A percentile compares a stretch with the other conserved stretches of the same genome.
These are phyloP conservation scores for Philereme vetulata DNA, from an alignment of 2,888 invertebrate genomes.

Conservation along the genomic window DNA sequence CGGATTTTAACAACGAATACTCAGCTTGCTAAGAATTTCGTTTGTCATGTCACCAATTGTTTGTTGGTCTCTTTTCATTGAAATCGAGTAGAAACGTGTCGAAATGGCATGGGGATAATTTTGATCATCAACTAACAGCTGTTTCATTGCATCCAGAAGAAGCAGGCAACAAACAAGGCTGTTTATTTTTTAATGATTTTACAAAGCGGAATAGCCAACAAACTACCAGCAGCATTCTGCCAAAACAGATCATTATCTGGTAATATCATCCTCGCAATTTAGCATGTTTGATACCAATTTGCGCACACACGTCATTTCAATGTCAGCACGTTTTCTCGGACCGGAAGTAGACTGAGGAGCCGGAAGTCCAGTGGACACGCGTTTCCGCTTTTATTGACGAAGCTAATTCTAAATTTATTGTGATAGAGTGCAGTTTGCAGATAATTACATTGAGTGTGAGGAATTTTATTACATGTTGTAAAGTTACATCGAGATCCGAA, in stretches of 20 bases:
- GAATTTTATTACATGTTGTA: constrained; percentile 18
- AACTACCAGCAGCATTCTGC: not conserved
- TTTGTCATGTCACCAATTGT: not conserved
- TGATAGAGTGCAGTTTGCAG: constrained; percentile 25
- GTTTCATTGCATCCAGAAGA: no score
- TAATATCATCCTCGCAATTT: constrained; percentile 11
- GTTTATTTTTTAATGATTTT: no score
- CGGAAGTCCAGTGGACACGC: constrained; percentile 31
- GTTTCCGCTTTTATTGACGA: constrained; percentile 28
- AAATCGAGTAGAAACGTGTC: no score
- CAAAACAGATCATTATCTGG: no score
- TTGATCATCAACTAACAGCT: no score
- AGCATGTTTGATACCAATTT: constrained; percentile 7
- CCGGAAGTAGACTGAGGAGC: constrained; percentile 20
- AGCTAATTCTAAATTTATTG: constrained; percentile 29
- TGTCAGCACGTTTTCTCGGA: constrained; percentile 25
- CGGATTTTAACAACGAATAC: no score
- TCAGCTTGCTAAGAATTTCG: not conserved
- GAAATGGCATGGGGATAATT: no score
- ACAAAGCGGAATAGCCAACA: no score
- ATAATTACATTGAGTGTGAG: constrained; percentile 15
- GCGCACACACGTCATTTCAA: constrained; percentile 22
- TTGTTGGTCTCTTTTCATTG: no score
- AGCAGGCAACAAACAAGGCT: no score
- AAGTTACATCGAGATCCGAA: not conserved